Evolutionary conservation across 2,888 invertebrate genomes (phyloP).

Genomic region (Alviniconcha strummeri): DNA sequence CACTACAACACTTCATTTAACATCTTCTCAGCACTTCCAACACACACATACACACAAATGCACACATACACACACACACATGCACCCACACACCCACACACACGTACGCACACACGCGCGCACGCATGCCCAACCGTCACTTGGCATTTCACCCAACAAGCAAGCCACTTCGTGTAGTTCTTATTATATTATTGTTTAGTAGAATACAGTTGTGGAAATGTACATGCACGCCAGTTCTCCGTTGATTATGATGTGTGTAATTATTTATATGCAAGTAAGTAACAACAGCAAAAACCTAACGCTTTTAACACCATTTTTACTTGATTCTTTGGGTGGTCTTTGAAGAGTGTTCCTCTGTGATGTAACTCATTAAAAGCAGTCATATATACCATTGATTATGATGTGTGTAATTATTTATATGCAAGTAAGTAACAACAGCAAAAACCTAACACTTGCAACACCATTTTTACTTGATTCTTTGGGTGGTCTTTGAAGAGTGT

Average conservation of each 20-base stretch:
- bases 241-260: not conserved
- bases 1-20: too few species aligned
- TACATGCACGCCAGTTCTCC: not conserved
- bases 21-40: too few species aligned
- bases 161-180: too few species aligned
- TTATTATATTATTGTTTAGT: too few species aligned
- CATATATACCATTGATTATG: not conserved
- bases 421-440: not conserved
- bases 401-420: not conserved
- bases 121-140: not conserved
- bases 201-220: too few species aligned
- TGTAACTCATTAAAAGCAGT: too few species aligned
- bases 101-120: not conserved
- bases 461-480: too few species aligned
- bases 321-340: too few species aligned
- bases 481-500: too few species aligned
- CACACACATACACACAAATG: conserved; percentile 9
- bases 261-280: not conserved
- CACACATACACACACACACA: not conserved
- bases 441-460: not conserved
- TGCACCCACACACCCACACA: not conserved
- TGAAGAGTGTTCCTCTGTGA: too few species aligned
- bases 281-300: not conserved
- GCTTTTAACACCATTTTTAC: too few species aligned
- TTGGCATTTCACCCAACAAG: too few species aligned